Percentiles rank a stretch among this genome's conserved stretches.
Conservation (phyloP, 2,888 invertebrate species). For the Tuberolachnus salignus region DNA sequence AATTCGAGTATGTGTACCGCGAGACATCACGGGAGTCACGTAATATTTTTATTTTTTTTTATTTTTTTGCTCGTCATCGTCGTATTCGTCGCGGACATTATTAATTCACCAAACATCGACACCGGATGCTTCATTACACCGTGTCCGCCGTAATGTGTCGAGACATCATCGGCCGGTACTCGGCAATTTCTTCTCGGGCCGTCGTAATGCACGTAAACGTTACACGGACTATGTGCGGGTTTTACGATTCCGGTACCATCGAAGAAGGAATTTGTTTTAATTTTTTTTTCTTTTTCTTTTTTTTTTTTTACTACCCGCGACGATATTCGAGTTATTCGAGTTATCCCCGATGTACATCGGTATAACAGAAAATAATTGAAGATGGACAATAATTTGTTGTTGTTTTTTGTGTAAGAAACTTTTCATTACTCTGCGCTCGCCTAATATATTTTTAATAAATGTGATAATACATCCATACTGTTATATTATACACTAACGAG, state of each 20-base stretch:
- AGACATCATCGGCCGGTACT: not conserved
- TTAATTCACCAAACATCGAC: slow-evolving; percentile 47
- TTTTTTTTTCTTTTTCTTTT: too few relatives aligned
- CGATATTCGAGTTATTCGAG: too few relatives aligned
- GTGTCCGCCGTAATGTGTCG: not conserved
- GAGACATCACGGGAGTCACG: slow-evolving; percentile 21
- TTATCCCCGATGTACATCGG: not conserved
- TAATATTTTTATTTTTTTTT: slow-evolving; percentile 2
- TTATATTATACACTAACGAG: too few relatives aligned
- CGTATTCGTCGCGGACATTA: slow-evolving; percentile 15
- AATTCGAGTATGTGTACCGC: slow-evolving; percentile 17
- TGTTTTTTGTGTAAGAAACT: too few relatives aligned
- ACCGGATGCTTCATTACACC: slow-evolving; percentile 44
- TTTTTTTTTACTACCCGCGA: too few relatives aligned
- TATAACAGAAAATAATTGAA: too few relatives aligned
- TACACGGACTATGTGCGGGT: too few relatives aligned
- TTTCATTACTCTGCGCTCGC: too few relatives aligned
- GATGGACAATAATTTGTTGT: not conserved
- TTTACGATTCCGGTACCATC: not conserved
- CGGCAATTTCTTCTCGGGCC: not conserved
- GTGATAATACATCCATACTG: too few relatives aligned
- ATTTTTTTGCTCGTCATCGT: too few relatives aligned
- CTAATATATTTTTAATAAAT: too few relatives aligned
- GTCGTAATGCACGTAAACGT: not conserved
- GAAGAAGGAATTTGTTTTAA: too few relatives aligned